Evolutionary conservation across 2,797 vertebrate species (phyloP), one percentile per base, ranked within the genome.

Genomic region (Cryptoblepharus egeriae): DNA sequence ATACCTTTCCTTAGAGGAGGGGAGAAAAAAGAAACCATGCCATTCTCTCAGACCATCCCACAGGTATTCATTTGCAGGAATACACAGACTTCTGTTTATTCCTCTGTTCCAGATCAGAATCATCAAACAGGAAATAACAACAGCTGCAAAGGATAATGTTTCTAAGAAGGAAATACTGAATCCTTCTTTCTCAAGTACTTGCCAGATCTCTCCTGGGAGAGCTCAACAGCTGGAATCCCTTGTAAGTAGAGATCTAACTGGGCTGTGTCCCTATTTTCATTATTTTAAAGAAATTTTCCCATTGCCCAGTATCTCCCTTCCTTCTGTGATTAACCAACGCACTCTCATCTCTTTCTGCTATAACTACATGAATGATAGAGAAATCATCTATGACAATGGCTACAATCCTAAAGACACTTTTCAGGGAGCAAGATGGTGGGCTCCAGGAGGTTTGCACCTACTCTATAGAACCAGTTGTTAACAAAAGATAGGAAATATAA

Each of bases 171-270:
- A 73, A 63, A 79, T 20, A 61, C 77, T 42, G 37, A 45, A 42
- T 60, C 28, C 16, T 37, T 16, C 12, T 68, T 85, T 75, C 26
- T 16, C 32, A 79, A 64, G 69, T 68, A 68, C 57, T 12, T 2
- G 58, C 8, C 42, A 32, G 64, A 79, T 79, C 45, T 52, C 15
- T 81, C 2, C 1, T 22, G 72, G 70, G 35, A 37, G 60, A 3
- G 11, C 10, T 63, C 42, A 87, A 42, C 24, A 85, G 32, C 20
- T 87, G 30, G 49, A 26, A 49, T 79, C 63, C 57, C 32, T 77
- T 6, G 18, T 42, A 76, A 76, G 30, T 32, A 42, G 13, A 30
- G 5, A 45, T 57, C 28, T 84, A 49, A 49, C 26, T 81, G 63
- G 68, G 65, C 77, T 9, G 39, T 39, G 18, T 45, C 35, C 74